Evolutionary conservation across 2,888 invertebrate genomes (phyloP).

Genomic region (Colostygia pectinataria): DNA sequence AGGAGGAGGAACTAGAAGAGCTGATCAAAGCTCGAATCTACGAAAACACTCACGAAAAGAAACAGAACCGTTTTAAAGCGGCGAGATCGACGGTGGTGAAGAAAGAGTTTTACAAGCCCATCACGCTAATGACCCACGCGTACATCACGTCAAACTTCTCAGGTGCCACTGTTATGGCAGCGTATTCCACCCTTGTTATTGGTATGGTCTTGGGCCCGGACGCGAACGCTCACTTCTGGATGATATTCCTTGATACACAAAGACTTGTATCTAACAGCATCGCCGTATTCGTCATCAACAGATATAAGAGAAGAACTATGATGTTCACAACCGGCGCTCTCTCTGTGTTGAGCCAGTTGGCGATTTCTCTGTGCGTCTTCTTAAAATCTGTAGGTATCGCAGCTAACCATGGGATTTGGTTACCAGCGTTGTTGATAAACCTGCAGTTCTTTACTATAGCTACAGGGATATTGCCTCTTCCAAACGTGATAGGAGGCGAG

Average conservation of each 20-base stretch:
- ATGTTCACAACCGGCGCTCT: conserved; percentile 82
- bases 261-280: conserved; percentile 82
- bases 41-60: conserved; percentile 29
- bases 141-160: too few species aligned
- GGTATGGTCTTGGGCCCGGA: conserved; percentile 78
- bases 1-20: conserved; percentile 61
- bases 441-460: conserved; percentile 80
- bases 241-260: conserved; percentile 84
- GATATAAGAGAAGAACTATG: conserved; percentile 82
- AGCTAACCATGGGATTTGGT: too few species aligned
- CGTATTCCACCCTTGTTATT: conserved; percentile 82
- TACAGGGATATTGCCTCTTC: conserved; percentile 84
- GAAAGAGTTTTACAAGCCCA: conserved; percentile 80
- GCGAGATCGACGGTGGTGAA: conserved; percentile 44
- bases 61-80: conserved; percentile 34
- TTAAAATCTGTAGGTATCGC: too few species aligned
- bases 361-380: too few species aligned
- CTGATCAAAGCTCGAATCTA: conserved; percentile 53
- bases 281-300: conserved; percentile 83
- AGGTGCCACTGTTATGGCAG: too few species aligned
- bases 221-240: conserved; percentile 84
- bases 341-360: conserved; percentile 78
- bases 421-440: conserved; percentile 70
- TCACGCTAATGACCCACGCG: conserved; percentile 75
- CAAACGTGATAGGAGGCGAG: conserved; percentile 87